A percentile compares a stretch with the other conserved stretches of the same genome.
Evolutionary conservation across 2,888 invertebrate species (phyloP).

Genomic region (Synanthedon myopaeformis): DNA sequence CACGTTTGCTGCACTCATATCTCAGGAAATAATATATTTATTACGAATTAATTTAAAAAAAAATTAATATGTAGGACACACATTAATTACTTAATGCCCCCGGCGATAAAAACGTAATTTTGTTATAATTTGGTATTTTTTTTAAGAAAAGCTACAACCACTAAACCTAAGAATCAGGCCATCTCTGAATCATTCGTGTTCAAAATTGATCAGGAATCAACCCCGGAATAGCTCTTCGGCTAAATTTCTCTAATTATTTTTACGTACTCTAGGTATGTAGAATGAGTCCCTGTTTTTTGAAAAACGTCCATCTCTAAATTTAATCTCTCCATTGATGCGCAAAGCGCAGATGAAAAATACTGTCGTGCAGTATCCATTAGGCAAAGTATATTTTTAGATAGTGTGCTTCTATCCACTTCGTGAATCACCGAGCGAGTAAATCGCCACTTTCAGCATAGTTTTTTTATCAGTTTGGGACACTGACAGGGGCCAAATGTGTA

Average conservation of each 20-base stretch:
- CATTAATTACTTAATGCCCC: too few relatives aligned
- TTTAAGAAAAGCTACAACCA: too few relatives aligned
- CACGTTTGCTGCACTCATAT: background rate
- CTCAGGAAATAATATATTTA: background rate
- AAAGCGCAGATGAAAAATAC: conserved; percentile 45
- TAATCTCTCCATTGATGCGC: conserved; percentile 40
- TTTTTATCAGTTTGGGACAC: background rate
- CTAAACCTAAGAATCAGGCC: too few relatives aligned
- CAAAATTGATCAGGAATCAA: too few relatives aligned
- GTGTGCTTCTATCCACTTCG: conserved; percentile 23
- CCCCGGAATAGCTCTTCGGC: background rate
- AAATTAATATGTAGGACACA: too few relatives aligned
- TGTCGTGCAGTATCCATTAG: conserved; percentile 54
- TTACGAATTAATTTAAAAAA: too few relatives aligned
- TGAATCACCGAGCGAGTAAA: conserved; percentile 6
- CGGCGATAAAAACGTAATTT: too few relatives aligned
- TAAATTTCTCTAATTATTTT: background rate
- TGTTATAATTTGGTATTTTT: too few relatives aligned
- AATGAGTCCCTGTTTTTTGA: conserved; percentile 41
- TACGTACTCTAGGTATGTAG: conserved; percentile 11
- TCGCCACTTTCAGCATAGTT: background rate
- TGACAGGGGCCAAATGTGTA: too few relatives aligned
- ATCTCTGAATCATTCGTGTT: too few relatives aligned
- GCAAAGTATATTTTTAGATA: conserved; percentile 51
- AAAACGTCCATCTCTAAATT: conserved; percentile 49